Evolutionary conservation across 2,113 vertebrate species (phyloP).

Genomic region (Carollia perspicillata): DNA sequence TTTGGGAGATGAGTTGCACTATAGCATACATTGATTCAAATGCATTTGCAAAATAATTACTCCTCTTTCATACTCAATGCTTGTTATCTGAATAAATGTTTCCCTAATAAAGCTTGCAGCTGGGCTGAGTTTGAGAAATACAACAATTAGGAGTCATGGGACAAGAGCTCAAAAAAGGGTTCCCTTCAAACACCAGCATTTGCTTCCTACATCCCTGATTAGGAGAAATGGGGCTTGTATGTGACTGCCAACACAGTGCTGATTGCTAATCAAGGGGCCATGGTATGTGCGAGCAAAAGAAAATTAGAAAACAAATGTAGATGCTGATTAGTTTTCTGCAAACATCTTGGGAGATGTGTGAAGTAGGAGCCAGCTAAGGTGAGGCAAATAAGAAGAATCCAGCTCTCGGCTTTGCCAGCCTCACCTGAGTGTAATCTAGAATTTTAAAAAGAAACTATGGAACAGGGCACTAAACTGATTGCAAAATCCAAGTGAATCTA

Average conservation of each 20-base stretch:
- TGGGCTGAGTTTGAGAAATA: slow-evolving; percentile 70
- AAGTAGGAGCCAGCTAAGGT: neutral
- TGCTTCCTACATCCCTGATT: slow-evolving; percentile 65
- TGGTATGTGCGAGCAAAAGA: slow-evolving; percentile 36
- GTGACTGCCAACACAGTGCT: slow-evolving; percentile 41
- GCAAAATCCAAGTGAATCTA: neutral
- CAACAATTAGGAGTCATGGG: slow-evolving; percentile 75
- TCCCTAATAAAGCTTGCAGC: slow-evolving; percentile 74
- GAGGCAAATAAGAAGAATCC: neutral
- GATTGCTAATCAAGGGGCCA: slow-evolving; percentile 76
- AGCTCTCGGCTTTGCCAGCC: neutral
- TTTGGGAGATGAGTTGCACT: slow-evolving; percentile 10
- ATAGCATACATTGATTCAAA: slow-evolving; percentile 47
- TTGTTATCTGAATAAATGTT: slow-evolving; percentile 78
- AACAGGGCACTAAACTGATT: neutral
- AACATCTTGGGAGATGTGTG: slow-evolving; percentile 51
- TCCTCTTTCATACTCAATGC: slow-evolving; percentile 49
- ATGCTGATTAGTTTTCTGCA: slow-evolving; percentile 70
- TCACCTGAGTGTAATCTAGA: neutral
- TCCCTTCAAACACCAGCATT: slow-evolving; percentile 60
- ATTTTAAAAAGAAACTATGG: neutral
- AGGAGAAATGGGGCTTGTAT: slow-evolving; percentile 2
- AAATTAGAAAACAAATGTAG: slow-evolving; percentile 64
- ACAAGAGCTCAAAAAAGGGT: slow-evolving; percentile 67
- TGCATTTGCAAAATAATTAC: slow-evolving; percentile 67